Percentiles rank a stretch among this genome's conserved stretches.
Evolutionary conservation across 2,113 vertebrate genomes (phyloP).

Genomic region (Stigmatopora nigra): DNA sequence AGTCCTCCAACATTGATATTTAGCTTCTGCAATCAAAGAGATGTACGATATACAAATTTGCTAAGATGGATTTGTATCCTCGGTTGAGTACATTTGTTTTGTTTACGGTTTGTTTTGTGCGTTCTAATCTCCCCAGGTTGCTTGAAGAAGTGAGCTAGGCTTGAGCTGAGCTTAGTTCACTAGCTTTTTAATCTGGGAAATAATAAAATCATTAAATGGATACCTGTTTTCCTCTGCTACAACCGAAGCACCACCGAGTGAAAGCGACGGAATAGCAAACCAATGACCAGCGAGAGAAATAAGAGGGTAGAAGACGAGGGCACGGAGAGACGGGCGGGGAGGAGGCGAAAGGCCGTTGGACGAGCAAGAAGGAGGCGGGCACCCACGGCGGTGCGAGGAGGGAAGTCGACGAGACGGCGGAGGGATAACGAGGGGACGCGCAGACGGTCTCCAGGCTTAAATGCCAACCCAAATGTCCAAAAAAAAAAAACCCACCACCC

Average conservation of each 20-base stretch:
- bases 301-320: conserved; percentile 55
- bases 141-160: conserved; percentile 83
- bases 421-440: conserved; percentile 55
- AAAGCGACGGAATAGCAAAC: conserved; percentile 86
- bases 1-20: conserved; percentile 46
- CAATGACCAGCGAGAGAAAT: conserved; percentile 67
- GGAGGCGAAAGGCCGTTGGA: conserved; percentile 63
- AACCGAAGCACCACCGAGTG: conserved; percentile 95
- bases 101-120: not conserved
- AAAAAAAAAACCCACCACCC: conserved; percentile 25
- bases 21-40: too few species aligned
- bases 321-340: conserved; percentile 65
- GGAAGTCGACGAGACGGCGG: conserved; percentile 56
- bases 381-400: conserved; percentile 74
- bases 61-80: not conserved
- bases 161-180: conserved; percentile 90
- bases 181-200: conserved; percentile 99
- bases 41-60: too few species aligned
- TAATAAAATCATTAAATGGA: conserved; percentile 92
- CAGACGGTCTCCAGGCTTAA: conserved; percentile 48
- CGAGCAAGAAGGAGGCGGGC: conserved; percentile 40
- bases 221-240: conserved; percentile 99
- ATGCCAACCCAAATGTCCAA: conserved; percentile 50
- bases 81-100: not conserved
- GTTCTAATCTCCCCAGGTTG: conserved; percentile 65